Percentiles rank a stretch among this genome's conserved stretches.
Evolutionary conservation across 1,140 invertebrate species (phyloP).

Genomic region (Cydia splendana): DNA sequence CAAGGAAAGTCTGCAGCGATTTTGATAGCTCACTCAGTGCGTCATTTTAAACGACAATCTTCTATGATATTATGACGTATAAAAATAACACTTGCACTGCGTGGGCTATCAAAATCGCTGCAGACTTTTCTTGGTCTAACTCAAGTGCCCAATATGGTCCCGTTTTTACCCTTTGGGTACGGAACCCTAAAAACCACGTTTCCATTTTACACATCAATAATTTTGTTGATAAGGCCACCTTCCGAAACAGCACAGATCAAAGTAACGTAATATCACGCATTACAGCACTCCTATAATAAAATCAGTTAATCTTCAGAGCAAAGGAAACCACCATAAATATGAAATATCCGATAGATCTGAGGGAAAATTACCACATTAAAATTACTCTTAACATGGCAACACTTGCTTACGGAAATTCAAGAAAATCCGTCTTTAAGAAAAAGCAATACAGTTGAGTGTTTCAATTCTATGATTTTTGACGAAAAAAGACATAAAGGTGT

Average conservation of each 20-base stretch:
- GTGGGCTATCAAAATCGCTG: too few relatives aligned
- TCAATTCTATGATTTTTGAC: background rate
- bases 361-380: conserved; percentile 30
- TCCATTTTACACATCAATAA: background rate
- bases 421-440: background rate
- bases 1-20: too few relatives aligned
- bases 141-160: too few relatives aligned
- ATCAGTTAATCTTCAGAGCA: conserved; percentile 1
- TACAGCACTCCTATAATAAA: conserved; percentile 2
- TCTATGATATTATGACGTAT: too few relatives aligned
- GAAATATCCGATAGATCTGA: conserved; percentile 29
- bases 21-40: too few relatives aligned
- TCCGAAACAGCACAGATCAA: background rate
- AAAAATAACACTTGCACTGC: too few relatives aligned
- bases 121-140: too few relatives aligned
- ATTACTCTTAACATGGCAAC: conserved; percentile 24
- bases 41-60: too few relatives aligned
- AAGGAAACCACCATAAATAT: conserved; percentile 8
- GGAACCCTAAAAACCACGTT: too few relatives aligned
- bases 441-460: background rate
- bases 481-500: too few relatives aligned
- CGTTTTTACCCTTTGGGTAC: too few relatives aligned
- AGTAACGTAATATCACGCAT: background rate
- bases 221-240: background rate
- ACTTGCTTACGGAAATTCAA: background rate